Percentiles rank a stretch among this genome's conserved stretches.
Evolutionary conservation across 2,113 vertebrate species (phyloP).

Genomic region (Ceyx cyanopectus): DNA sequence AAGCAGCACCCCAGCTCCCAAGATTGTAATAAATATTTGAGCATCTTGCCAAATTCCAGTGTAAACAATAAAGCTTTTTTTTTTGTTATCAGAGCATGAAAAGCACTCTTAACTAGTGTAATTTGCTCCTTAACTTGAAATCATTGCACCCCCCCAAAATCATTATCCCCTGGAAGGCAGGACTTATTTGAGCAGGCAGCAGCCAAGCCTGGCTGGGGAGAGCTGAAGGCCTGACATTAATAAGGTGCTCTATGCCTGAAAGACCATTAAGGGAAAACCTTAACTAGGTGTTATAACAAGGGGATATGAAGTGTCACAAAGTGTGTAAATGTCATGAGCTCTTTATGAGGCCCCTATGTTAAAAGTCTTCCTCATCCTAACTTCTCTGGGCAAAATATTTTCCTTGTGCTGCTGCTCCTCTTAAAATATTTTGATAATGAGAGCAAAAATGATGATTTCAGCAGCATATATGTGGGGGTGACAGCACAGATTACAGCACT

Average conservation of each 20-base stretch:
- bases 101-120: neutral
- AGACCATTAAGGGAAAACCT: conserved; percentile 64
- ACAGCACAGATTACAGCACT: neutral
- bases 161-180: conserved; percentile 31
- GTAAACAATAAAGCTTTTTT: conserved; percentile 39
- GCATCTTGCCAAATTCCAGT: conserved; percentile 29
- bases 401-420: neutral
- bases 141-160: neutral
- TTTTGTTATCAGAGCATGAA: conserved; percentile 54
- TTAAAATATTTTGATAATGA: neutral
- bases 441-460: neutral
- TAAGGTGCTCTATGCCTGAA: conserved; percentile 52
- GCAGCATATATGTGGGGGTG: fast-evolving
- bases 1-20: neutral
- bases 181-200: neutral
- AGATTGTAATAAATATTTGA: neutral
- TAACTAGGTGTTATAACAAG: conserved; percentile 70
- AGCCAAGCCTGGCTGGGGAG: neutral
- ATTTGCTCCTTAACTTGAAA: neutral
- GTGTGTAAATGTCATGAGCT: neutral
- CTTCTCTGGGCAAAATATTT: neutral
- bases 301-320: conserved; percentile 53
- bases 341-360: neutral
- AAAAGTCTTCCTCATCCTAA: neutral
- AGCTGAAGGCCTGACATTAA: conserved; percentile 49